Evolutionary conservation across 2,888 invertebrate genomes (phyloP).

Genomic region (Platypus cylindrus): DNA sequence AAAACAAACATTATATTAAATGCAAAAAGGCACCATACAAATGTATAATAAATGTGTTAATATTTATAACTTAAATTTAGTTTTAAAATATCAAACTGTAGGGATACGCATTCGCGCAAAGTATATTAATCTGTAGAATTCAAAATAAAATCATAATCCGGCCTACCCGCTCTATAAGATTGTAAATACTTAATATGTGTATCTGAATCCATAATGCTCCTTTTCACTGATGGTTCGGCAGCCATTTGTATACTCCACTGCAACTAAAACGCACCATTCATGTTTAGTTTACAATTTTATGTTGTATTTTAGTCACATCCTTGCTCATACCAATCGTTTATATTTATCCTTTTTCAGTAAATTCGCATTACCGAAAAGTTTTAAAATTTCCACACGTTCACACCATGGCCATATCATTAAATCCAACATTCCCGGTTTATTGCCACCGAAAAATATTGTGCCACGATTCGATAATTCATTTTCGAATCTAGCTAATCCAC

Average conservation of each 20-base stretch:
- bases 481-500: slow-evolving; percentile 50
- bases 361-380: slow-evolving; percentile 47
- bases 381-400: slow-evolving; percentile 52
- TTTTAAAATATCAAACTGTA: no score
- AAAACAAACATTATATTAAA: no score
- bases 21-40: slow-evolving; percentile 5
- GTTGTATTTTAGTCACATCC: no score
- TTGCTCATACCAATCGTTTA: slow-evolving; percentile 49
- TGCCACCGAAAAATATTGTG: slow-evolving; percentile 53
- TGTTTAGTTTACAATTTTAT: no score
- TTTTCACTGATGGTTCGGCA: slow-evolving; percentile 54
- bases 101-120: no score
- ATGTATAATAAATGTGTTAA: background rate
- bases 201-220: slow-evolving; percentile 51
- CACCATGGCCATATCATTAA: slow-evolving; percentile 82
- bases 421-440: slow-evolving; percentile 63
- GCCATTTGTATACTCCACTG: slow-evolving; percentile 61
- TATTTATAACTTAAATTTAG: background rate
- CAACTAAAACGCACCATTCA: slow-evolving; percentile 38
- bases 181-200: slow-evolving; percentile 59
- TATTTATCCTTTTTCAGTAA: slow-evolving; percentile 53
- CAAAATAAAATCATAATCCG: slow-evolving; percentile 47
- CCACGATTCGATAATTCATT: slow-evolving; percentile 49
- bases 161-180: slow-evolving; percentile 49
- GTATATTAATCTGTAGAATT: slow-evolving; percentile 17